phyloP scores from a whole-genome alignment of 2,888 invertebrate genomes.

The Kuschelorhynchus macadamiae region DNA sequence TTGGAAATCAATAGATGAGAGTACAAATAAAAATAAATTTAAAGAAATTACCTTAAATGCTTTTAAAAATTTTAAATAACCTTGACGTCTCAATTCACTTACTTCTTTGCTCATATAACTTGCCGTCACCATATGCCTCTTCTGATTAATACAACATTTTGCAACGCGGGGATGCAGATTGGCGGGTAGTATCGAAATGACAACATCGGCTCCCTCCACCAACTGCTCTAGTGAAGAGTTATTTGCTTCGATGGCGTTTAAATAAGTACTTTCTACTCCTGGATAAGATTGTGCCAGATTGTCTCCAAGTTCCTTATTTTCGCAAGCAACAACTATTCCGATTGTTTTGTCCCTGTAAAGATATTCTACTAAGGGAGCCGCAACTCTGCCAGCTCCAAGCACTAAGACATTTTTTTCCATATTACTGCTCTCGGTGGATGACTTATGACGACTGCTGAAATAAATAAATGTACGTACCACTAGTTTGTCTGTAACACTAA shows the following conservation, averaged over 20 bases:
- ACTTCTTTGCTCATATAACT: slow-evolving; percentile 93
- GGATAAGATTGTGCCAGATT: slow-evolving; percentile 82
- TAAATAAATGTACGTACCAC: neutral
- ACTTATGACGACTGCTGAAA: slow-evolving; percentile 61
- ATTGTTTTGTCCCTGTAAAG: slow-evolving; percentile 85
- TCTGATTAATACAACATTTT: slow-evolving; percentile 86
- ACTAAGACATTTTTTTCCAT: slow-evolving; percentile 82
- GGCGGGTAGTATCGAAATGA: slow-evolving; percentile 92
- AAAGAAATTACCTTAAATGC: no score
- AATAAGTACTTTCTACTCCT: slow-evolving; percentile 83
- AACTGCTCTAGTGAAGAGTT: slow-evolving; percentile 79
- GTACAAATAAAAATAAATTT: no score
- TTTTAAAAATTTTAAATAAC: no score
- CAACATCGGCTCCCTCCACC: slow-evolving; percentile 81
- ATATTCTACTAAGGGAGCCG: slow-evolving; percentile 95
- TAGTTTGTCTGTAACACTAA: neutral
- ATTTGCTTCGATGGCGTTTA: slow-evolving; percentile 79
- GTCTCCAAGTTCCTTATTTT: slow-evolving; percentile 90
- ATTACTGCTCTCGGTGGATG: slow-evolving; percentile 64
- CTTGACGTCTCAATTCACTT: slow-evolving; percentile 14
- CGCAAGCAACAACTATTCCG: slow-evolving; percentile 79
- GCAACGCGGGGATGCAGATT: slow-evolving; percentile 90
- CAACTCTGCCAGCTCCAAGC: slow-evolving; percentile 93
- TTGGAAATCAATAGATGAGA: no score
- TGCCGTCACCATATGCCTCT: slow-evolving; percentile 95